phyloP scores from a whole-genome alignment of 2,888 invertebrate genomes.

The Phaonia tiefii region DNA sequence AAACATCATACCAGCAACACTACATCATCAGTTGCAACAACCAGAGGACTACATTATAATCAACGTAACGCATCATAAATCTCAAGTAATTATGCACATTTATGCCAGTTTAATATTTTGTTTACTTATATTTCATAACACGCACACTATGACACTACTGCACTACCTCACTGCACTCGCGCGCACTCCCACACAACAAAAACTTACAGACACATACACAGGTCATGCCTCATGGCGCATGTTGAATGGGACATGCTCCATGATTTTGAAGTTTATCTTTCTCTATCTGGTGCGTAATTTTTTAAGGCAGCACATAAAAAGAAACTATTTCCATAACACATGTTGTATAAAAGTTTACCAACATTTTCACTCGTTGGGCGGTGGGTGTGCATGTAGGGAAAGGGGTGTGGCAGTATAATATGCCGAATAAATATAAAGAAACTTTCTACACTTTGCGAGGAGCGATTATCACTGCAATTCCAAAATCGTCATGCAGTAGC shows the following conservation, averaged over 20 bases:
- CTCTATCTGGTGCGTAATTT: too few relatives aligned
- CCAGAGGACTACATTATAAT: slow-evolving; percentile 44
- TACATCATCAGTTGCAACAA: slow-evolving; percentile 5
- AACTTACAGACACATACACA: neutral
- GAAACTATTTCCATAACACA: neutral
- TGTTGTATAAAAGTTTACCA: neutral
- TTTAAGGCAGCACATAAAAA: too few relatives aligned
- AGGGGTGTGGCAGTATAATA: too few relatives aligned
- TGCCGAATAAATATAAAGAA: too few relatives aligned
- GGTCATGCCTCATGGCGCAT: neutral
- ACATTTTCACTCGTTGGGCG: neutral
- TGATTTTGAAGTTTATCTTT: too few relatives aligned
- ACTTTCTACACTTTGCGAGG: slow-evolving; percentile 4
- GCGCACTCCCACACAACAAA: slow-evolving; percentile 12
- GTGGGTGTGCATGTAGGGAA: too few relatives aligned
- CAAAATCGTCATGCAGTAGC: slow-evolving; percentile 14
- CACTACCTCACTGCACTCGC: too few relatives aligned
- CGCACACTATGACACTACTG: too few relatives aligned
- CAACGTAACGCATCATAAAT: slow-evolving; percentile 63
- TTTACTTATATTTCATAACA: too few relatives aligned
- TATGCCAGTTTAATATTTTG: slow-evolving; percentile 35
- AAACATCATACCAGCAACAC: neutral
- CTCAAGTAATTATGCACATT: slow-evolving; percentile 56
- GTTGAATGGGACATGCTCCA: too few relatives aligned
- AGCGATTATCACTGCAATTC: slow-evolving; percentile 32